Evolutionary conservation across 2,113 vertebrate genomes (phyloP), one percentile per base, ranked within the genome.

Genomic region (Vidua chalybeata): DNA sequence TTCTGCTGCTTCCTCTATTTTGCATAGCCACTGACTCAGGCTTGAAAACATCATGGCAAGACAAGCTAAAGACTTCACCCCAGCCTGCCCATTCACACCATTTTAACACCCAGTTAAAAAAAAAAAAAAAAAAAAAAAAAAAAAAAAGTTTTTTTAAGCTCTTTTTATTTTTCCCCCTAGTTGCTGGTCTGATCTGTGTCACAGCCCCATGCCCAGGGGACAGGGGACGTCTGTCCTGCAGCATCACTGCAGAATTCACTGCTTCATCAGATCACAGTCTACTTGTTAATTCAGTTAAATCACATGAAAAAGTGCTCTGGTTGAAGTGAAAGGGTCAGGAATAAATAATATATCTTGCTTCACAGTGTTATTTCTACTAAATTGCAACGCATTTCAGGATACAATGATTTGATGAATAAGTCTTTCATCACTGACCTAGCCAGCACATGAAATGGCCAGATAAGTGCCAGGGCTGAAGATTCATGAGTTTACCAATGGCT

Each of bases 131-230:
- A 33, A 37, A 13, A 6, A 33, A 33, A 23, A 43, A 22, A 7
- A 10, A 21, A 20, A 18, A 0, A 0, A n/a, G n/a, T n/a, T 23
- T 24, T 54, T 80, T 41, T 3, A 45, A 76, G 13, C 6, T 46
- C 1, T 46, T 71, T 69, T 49, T 22, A 8, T 9, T 46, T 45
- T 37, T n/a, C 1, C 8, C 23, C 17, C 12, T 15, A 13, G 21
- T 6, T 66, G 15, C 39, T 61, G 24, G 31, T 87, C 64, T 67
- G 27, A 56, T 55, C 33, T 59, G 14, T 86, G 56, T 35, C 67
- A 83, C 20, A 86, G 62, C 39, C 26, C 5, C 45, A 37, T 56
- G 27, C 33, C 45, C n/a, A 61, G 24, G 22, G 10, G 43, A 87
- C 31, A 52, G 55, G 16, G 20, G 6, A 71, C 7, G 16, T 68